Percentiles rank a stretch among this genome's conserved stretches.
These are phyloP conservation scores for Liposcelis brunnea DNA, from an alignment of 2,888 invertebrate genomes.

Conservation along the genomic window DNA sequence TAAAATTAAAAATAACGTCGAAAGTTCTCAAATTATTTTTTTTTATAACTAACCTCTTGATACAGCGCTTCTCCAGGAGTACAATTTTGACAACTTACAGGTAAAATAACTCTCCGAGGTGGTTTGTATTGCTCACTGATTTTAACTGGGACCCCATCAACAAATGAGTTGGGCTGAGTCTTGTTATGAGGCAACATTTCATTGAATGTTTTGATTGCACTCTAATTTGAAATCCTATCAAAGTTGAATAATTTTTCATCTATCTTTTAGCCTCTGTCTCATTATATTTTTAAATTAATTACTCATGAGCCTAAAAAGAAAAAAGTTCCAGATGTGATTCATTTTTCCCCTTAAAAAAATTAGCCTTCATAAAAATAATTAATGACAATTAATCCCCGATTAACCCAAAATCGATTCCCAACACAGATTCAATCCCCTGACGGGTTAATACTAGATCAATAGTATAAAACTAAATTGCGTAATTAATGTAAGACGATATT, in stretches of 20 bases:
- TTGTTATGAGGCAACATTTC: neutral
- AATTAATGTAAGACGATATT: too few relatives aligned
- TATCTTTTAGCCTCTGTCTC: neutral
- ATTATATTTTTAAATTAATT: neutral
- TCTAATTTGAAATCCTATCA: too few relatives aligned
- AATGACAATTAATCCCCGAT: too few relatives aligned
- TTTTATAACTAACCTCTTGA: constrained; percentile 18
- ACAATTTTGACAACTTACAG: constrained; percentile 36
- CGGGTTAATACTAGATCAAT: too few relatives aligned
- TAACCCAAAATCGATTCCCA: too few relatives aligned
- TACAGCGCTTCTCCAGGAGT: constrained; percentile 24
- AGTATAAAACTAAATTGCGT: too few relatives aligned
- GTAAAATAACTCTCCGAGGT: constrained; percentile 48
- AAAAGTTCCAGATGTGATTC: too few relatives aligned
- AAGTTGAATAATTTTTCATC: too few relatives aligned
- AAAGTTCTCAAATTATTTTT: neutral
- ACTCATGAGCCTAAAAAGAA: too few relatives aligned
- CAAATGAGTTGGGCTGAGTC: constrained; percentile 28
- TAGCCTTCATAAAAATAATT: too few relatives aligned
- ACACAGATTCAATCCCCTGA: too few relatives aligned
- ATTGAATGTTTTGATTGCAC: neutral
- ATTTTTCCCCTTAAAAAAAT: too few relatives aligned
- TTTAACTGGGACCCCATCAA: constrained; percentile 77
- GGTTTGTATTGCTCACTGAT: constrained; percentile 75
- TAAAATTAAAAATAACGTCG: neutral